Evolutionary conservation across 2,113 vertebrate species (phyloP).

Genomic region (Megaceryle maxima): DNA sequence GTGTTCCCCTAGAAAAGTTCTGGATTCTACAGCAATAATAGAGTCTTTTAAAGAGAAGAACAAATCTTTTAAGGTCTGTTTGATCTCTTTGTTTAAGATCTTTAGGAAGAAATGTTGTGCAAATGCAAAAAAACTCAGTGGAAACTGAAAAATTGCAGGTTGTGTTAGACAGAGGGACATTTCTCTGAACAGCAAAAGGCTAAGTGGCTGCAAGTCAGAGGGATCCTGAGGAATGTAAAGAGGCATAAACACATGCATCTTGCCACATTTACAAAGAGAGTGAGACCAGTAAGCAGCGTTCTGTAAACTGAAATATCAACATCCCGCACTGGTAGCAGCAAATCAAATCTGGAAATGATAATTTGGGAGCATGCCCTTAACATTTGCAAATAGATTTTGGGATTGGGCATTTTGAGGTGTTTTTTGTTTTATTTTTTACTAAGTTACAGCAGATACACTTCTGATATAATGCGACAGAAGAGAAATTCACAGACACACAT

Average conservation of each 20-base stretch:
- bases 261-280: background rate
- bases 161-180: background rate
- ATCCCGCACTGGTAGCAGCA: accelerated
- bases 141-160: background rate
- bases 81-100: background rate
- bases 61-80: background rate
- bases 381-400: background rate
- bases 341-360: background rate
- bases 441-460: background rate
- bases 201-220: background rate
- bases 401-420: background rate
- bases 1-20: background rate
- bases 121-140: background rate
- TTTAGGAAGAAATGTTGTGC: background rate
- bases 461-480: background rate
- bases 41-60: background rate
- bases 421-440: background rate
- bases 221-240: background rate
- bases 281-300: background rate
- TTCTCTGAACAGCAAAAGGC: background rate
- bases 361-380: background rate
- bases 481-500: background rate
- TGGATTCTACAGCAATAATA: background rate
- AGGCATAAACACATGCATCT: background rate
- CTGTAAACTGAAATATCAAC: background rate